Evolutionary conservation across 2,888 invertebrate species (phyloP).

Genomic region (Tolmerus cingulatus): DNA sequence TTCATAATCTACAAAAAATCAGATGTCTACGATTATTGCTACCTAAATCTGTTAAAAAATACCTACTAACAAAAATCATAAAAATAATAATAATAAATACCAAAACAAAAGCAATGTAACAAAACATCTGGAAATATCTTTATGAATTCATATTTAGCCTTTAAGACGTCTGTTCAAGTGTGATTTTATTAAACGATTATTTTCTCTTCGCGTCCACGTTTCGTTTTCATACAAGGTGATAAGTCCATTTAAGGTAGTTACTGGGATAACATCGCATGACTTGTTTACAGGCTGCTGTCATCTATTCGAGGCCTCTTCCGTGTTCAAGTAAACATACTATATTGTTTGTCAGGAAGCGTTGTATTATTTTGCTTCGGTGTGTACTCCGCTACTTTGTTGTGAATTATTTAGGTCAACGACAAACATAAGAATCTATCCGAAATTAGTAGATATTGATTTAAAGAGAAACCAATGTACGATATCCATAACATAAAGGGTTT

Average conservation of each 20-base stretch:
- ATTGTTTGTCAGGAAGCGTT: background rate
- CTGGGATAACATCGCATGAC: background rate
- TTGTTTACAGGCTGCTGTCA: background rate
- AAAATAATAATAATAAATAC: no score
- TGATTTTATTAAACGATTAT: background rate
- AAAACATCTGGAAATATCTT: background rate
- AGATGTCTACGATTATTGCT: no score
- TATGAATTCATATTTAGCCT: background rate
- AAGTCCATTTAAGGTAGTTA: conserved; percentile 7
- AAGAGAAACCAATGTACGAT: background rate
- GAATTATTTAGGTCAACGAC: background rate
- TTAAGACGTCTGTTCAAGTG: background rate
- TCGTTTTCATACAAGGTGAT: background rate
- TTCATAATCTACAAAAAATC: no score
- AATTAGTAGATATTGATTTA: background rate
- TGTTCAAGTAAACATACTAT: background rate
- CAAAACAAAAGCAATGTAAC: no score
- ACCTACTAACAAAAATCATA: no score
- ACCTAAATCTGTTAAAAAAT: no score
- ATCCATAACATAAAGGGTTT: background rate
- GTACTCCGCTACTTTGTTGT: background rate
- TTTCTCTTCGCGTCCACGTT: background rate
- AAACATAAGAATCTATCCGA: background rate
- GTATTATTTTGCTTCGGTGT: background rate
- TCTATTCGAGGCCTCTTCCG: background rate